These are phyloP conservation scores for Lophius piscatorius DNA, from an alignment of 2,113 vertebrate genomes.

Conservation along the genomic window DNA sequence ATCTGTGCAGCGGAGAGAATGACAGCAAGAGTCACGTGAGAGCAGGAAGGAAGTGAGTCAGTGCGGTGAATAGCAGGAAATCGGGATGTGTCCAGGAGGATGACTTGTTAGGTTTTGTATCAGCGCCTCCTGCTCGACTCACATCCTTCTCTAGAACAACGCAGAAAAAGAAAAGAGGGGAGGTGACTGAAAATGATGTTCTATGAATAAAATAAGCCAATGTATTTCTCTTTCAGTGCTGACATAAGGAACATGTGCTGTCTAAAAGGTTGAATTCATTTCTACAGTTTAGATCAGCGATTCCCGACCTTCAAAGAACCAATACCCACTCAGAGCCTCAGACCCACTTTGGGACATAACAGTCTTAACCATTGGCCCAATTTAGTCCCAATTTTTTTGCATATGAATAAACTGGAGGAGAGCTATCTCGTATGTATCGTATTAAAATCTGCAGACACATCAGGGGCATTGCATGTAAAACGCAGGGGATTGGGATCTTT, in stretches of 20 bases:
- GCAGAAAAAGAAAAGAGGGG: neutral
- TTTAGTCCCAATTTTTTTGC: no score
- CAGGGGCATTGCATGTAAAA: no score
- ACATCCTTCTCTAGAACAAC: neutral
- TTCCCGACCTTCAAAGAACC: no score
- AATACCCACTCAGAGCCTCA: no score
- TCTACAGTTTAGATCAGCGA: conserved; percentile 35
- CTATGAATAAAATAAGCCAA: no score
- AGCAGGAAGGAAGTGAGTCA: conserved; percentile 41
- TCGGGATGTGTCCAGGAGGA: conserved; percentile 2
- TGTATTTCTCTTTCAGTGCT: conserved; percentile 5
- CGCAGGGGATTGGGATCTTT: no score
- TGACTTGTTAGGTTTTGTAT: conserved; percentile 20
- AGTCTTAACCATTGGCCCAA: no score
- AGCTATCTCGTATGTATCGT: no score
- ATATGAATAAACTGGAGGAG: no score
- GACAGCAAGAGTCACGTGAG: conserved; percentile 46
- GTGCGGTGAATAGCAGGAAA: conserved; percentile 24
- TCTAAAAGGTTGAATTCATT: conserved; percentile 13
- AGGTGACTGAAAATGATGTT: no score
- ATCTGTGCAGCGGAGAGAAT: conserved; percentile 81
- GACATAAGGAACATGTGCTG: conserved; percentile 2
- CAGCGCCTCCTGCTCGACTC: neutral
- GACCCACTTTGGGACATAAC: no score
- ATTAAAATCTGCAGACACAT: no score